Evolutionary conservation across 2,888 invertebrate species (phyloP), one percentile per base, ranked within the genome.

Genomic region (Phyto melanocephala): DNA sequence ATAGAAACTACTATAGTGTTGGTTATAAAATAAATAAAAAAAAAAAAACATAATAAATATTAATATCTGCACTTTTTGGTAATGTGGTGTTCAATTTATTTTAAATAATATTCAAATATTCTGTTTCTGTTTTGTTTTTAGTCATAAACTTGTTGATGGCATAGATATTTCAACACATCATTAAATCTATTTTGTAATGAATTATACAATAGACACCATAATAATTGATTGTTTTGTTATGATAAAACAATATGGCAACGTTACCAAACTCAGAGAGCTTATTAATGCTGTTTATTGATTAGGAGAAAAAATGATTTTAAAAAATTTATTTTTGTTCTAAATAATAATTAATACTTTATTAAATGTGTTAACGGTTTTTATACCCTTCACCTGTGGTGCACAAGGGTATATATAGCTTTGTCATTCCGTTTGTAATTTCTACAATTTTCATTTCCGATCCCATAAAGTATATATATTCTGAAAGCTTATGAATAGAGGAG

Each of bases 1-100:
- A 22, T 35, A 28, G 11, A 11, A 37, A 17, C 52, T 28, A 20
- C 42, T 35, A n/a, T 6, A 17, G 56, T 10, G 17, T 40, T 2
- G 37, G 2, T 35, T 33, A 33, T 22, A 28, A 45, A 35, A 56
- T n/a, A n/a, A n/a, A n/a, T n/a, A n/a, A n/a, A n/a, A n/a, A n/a
- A n/a, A n/a, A n/a, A n/a, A n/a, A 47, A 45, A 28, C 10, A 40
- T 75, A 75, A 58, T 74, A 65, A 74, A 74, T 65, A 63, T 63
- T 74, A 24, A 68, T 76, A 35, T 60, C 10, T 42, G 1, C 11
- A 50, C 40, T 68, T 76, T 68, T 68, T 68, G 68, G 42, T 76
- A 58, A 68, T 68, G 47, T 20, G 28, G 13, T 4, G 45, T 71
- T 35, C 35, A 60, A 71, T 71, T 62, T 52, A 62, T 62, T 72